These are phyloP conservation scores for Helobdella robusta DNA, from an alignment of 2,888 invertebrate species.

Conservation along the genomic window DNA sequence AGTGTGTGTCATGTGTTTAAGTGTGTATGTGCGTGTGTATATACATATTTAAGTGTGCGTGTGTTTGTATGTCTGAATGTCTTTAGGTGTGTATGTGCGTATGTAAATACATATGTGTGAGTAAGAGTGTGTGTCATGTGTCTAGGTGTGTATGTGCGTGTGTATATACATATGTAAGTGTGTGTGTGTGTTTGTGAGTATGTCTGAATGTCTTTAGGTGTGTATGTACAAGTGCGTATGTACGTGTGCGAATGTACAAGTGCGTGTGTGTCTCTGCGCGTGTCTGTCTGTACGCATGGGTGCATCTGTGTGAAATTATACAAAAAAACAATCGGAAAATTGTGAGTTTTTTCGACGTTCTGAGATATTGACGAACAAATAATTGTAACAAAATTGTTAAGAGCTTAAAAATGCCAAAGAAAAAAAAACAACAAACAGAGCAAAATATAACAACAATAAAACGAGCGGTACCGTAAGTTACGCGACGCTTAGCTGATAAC, in stretches of 20 bases:
- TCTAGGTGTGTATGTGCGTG: slow-evolving; percentile 4
- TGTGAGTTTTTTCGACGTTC: too few relatives aligned
- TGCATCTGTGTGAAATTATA: not conserved
- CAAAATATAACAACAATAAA: too few relatives aligned
- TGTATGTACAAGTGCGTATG: not conserved
- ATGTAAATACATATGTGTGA: not conserved
- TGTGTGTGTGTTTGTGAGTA: not conserved
- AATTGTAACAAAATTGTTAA: too few relatives aligned
- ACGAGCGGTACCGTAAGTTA: too few relatives aligned
- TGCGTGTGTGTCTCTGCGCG: not conserved
- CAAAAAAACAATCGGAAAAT: not conserved
- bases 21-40: slow-evolving; percentile 6
- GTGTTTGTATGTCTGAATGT: not conserved
- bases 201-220: not conserved
- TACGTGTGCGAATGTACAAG: not conserved
- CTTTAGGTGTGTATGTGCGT: not conserved
- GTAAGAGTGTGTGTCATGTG: too few relatives aligned
- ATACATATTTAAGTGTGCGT: not conserved
- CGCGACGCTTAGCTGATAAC: too few relatives aligned
- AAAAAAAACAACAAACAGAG: too few relatives aligned
- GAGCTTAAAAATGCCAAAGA: too few relatives aligned
- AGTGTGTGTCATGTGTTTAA: too few relatives aligned
- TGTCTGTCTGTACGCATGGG: not conserved
- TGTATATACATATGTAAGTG: slow-evolving; percentile 1
- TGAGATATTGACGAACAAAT: too few relatives aligned